A percentile compares a stretch with the other conserved stretches of the same genome.
Evolutionary conservation across 1,140 invertebrate species (phyloP).

Genomic region (Battus philenor): DNA sequence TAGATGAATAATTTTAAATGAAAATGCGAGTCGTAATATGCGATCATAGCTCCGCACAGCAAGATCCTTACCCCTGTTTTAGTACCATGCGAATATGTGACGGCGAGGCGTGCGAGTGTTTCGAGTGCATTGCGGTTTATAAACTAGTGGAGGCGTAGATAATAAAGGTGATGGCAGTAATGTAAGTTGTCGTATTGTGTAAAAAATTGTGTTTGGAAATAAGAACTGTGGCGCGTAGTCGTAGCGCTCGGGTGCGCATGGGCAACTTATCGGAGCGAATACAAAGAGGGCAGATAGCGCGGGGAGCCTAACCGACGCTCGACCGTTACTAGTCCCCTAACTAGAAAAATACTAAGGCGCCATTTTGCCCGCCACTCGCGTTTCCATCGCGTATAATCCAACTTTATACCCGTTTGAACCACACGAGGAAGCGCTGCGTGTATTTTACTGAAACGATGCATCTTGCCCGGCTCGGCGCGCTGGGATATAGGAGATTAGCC

Average conservation of each 20-base stretch:
- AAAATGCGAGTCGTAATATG: conserved; percentile 51
- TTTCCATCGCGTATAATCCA: conserved; percentile 16
- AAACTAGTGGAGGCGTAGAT: conserved; percentile 23
- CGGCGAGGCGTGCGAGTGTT: conserved; percentile 13
- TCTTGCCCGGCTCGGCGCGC: conserved; percentile 23
- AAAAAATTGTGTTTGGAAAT: conserved; percentile 65
- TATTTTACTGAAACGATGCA: conserved; percentile 42
- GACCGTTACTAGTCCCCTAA: conserved; percentile 74
- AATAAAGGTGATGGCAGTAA: conserved; percentile 44
- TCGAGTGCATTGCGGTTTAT: conserved; percentile 46
- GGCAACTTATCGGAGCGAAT: conserved; percentile 74
- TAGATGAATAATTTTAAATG: conserved; percentile 41
- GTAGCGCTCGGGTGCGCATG: conserved; percentile 72
- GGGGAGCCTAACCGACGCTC: conserved; percentile 70
- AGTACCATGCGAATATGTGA: conserved; percentile 31
- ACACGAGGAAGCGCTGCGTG: conserved; percentile 43
- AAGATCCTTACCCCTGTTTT: conserved; percentile 48
- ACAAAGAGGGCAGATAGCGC: conserved; percentile 72
- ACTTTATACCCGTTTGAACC: conserved; percentile 27
- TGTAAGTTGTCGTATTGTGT: conserved; percentile 41
- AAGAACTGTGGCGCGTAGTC: conserved; percentile 60
- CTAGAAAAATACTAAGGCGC: conserved; percentile 72
- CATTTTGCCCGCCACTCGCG: conserved; percentile 46
- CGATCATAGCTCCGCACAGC: conserved; percentile 44
- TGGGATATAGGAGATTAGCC: conserved; percentile 52